Evolutionary conservation across 2,797 vertebrate genomes (phyloP).

Genomic region (Neosalanx taihuensis): DNA sequence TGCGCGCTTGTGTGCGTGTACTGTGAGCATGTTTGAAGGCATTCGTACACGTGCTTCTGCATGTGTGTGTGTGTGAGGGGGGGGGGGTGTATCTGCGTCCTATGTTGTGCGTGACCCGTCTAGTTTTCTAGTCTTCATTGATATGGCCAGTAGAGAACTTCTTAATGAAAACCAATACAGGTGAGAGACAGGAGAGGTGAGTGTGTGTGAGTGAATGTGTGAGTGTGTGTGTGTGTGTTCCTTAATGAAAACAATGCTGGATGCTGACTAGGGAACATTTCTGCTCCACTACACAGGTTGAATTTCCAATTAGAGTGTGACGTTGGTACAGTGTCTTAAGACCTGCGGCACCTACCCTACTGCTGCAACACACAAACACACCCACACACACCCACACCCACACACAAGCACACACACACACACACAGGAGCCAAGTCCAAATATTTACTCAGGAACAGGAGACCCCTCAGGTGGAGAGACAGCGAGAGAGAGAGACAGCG

Average conservation of each 20-base stretch:
- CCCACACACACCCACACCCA: neutral
- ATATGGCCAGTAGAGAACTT: constrained; percentile 1
- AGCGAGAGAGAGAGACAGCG: neutral
- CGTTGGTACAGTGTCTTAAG: constrained; percentile 45
- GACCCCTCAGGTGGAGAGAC: neutral
- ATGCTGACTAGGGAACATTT: constrained; percentile 70
- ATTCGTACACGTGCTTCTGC: neutral
- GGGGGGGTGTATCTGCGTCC: too few species aligned
- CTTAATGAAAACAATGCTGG: constrained; percentile 69
- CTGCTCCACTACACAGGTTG: constrained; percentile 67
- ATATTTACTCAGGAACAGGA: constrained; percentile 9
- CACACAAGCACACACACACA: constrained; percentile 45
- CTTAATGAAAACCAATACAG: neutral
- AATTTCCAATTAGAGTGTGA: constrained; percentile 71
- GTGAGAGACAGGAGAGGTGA: constrained; percentile 35
- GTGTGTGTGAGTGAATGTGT: constrained; percentile 34
- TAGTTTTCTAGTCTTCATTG: too few species aligned
- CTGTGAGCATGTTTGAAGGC: neutral
- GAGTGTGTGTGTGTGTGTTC: constrained; percentile 3
- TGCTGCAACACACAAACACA: constrained; percentile 34
- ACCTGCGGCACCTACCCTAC: constrained; percentile 47
- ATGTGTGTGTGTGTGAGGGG: neutral
- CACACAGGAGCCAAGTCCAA: constrained; percentile 3
- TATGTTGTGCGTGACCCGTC: neutral
- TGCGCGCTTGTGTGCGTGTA: neutral